Evolutionary conservation across 2,797 vertebrate species (phyloP), one percentile per base, ranked within the genome.

Genomic region (Diceros bicornis): DNA sequence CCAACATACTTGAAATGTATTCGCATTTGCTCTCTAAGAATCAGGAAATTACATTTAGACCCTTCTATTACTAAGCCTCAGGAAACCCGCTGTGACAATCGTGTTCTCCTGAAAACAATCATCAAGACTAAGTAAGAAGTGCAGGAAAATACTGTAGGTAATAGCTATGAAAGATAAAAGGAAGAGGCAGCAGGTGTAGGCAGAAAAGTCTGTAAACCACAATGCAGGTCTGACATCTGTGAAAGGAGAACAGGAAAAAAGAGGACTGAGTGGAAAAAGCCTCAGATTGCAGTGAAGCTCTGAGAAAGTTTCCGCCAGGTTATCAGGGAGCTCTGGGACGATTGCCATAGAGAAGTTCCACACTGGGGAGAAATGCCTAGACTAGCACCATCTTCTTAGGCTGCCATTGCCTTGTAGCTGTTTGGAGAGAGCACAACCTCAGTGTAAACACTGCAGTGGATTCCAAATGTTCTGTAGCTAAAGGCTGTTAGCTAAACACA

Each of bases 291-390:
- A 68, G 25, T 32, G 55, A 3, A 16, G 25, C 6, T 27, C 29
- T 72, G 18, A 59, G 9, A 21, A 57, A 20, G 1, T 12, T 68
- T 72, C 10, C 50, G 3, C 11, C 5, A 52, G 6, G 2, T 23
- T 41, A 0, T 4, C 34, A 34, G 23, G 8, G 1, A 86, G 12
- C 5, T 66, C 9, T 50, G 64, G 18, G 29, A 29, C 0, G 4
- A 18, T 13, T 17, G n/a, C 20, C 1, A 5, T 7, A 79, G 37
- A 75, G 34, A 17, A 90, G n/a, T 11, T 37, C 37, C 61, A 68
- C 16, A 11, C 0, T 47, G 23, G 25, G 1, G 17, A 50, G 18
- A 85, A 44, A 68, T 17, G 14, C 10, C 50, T 32, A 57, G 0
- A 50, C 3, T 44, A 18, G 8, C 9, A 37, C 11, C 12, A n/a